A percentile compares a stretch with the other conserved stretches of the same genome.
These are phyloP conservation scores for Brachionus plicatilis DNA, from an alignment of 1,140 invertebrate genomes.

Conservation along the genomic window DNA sequence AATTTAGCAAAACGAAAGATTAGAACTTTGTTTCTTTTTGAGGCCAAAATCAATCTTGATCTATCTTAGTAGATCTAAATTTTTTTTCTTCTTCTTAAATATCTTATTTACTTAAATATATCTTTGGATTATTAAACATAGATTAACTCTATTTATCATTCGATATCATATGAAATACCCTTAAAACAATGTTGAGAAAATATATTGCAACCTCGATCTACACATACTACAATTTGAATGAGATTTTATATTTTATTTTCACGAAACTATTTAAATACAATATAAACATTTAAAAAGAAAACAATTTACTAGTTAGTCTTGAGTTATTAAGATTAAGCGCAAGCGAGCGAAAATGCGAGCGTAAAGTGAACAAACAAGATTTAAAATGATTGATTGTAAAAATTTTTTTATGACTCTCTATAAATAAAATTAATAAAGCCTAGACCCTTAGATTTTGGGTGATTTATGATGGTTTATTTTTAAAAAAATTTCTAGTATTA, in stretches of 20 bases:
- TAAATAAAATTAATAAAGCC: neutral
- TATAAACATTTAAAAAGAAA: conserved; percentile 9
- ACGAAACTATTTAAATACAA: neutral
- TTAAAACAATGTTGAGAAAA: neutral
- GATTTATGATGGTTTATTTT: neutral
- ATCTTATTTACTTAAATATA: conserved; percentile 9
- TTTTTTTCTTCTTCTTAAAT: conserved; percentile 5
- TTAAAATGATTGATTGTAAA: conserved; percentile 15
- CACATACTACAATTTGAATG: neutral
- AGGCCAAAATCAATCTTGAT: neutral
- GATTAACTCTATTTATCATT: conserved; percentile 19
- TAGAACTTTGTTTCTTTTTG: neutral
- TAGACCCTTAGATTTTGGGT: neutral
- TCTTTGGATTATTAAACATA: neutral
- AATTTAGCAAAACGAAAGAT: neutral
- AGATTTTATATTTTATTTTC: neutral
- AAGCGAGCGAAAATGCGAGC: neutral
- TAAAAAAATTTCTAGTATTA: neutral
- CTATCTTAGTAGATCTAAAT: neutral
- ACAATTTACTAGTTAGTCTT: neutral
- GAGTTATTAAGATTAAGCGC: neutral
- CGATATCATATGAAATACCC: neutral
- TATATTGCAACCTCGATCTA: neutral
- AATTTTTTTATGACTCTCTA: neutral
- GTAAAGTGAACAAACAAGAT: conserved; percentile 1